Conservation (phyloP, 2,888 invertebrate genomes). For the Blera fallax region DNA sequence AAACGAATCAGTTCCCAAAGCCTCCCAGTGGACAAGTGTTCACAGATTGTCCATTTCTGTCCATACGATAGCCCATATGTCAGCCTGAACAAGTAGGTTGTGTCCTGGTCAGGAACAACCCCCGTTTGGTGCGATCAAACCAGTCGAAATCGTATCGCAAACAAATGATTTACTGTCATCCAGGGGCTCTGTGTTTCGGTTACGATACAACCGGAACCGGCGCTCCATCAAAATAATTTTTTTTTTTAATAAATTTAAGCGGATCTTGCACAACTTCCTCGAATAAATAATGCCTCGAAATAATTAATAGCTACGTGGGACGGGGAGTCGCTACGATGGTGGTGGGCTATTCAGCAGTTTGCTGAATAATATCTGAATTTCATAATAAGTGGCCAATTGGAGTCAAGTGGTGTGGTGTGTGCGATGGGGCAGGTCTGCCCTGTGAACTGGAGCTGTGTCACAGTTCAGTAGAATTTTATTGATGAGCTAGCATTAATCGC, state of each 20-base stretch:
- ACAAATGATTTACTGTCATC: conserved; percentile 2
- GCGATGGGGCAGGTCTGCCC: neutral
- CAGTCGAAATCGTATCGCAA: neutral
- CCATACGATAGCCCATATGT: conserved; percentile 41
- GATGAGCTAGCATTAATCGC: conserved; percentile 51
- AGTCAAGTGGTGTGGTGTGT: conserved; percentile 8
- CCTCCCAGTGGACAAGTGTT: conserved; percentile 30
- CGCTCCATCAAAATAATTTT: conserved; percentile 47
- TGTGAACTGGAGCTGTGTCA: neutral
- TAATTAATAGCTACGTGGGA: conserved; percentile 32
- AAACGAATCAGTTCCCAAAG: conserved; percentile 25
- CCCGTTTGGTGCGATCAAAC: neutral
- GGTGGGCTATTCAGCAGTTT: conserved; percentile 35
- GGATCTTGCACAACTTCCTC: conserved; percentile 50
- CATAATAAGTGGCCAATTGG: conserved; percentile 48
- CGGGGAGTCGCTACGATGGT: conserved; percentile 1
- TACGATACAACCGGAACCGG: conserved; percentile 26
- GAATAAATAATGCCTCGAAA: conserved; percentile 43
- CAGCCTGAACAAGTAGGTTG: neutral
- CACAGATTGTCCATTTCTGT: conserved; percentile 40
- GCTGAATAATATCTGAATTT: conserved; percentile 39
- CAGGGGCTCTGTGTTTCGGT: neutral
- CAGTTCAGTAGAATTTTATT: conserved; percentile 23
- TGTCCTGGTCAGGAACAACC: neutral
- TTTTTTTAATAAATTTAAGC: conserved; percentile 56